These are phyloP conservation scores for Drosophila monieri DNA, from an alignment of 2,888 invertebrate species.

Conservation along the genomic window DNA sequence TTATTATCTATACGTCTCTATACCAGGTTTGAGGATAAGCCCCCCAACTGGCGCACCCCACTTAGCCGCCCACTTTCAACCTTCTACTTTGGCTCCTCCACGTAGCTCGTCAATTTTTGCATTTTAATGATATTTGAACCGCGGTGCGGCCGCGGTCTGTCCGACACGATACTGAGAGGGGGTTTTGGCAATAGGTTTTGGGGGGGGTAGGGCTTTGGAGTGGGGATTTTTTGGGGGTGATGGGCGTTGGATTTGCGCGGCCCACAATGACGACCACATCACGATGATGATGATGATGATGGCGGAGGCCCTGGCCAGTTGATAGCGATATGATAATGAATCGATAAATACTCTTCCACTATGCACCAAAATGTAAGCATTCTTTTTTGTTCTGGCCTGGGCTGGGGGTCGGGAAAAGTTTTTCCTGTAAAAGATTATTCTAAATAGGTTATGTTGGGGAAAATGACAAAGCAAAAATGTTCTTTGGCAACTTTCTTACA, in stretches of 20 bases:
- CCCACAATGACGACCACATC: constrained; percentile 20
- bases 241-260: constrained; percentile 9
- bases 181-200: constrained; percentile 19
- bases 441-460: constrained; percentile 22
- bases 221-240: too few species aligned
- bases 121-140: constrained; percentile 76
- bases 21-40: constrained; percentile 1
- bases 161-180: constrained; percentile 17
- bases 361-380: neutral
- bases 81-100: constrained; percentile 6
- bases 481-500: constrained; percentile 16
- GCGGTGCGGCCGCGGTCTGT: constrained; percentile 45
- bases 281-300: constrained; percentile 7
- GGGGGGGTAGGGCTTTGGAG: neutral
- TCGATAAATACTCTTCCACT: constrained; percentile 27
- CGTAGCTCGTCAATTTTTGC: constrained; percentile 69
- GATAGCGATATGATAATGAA: constrained; percentile 45
- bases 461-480: constrained; percentile 34
- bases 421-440: constrained; percentile 19
- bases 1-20: constrained; percentile 30
- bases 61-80: constrained; percentile 3
- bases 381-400: neutral
- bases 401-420: constrained; percentile 1
- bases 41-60: constrained; percentile 12
- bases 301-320: constrained; percentile 18